Conservation (phyloP, 2,888 invertebrate species). For the Yponomeuta sedellus region DNA sequence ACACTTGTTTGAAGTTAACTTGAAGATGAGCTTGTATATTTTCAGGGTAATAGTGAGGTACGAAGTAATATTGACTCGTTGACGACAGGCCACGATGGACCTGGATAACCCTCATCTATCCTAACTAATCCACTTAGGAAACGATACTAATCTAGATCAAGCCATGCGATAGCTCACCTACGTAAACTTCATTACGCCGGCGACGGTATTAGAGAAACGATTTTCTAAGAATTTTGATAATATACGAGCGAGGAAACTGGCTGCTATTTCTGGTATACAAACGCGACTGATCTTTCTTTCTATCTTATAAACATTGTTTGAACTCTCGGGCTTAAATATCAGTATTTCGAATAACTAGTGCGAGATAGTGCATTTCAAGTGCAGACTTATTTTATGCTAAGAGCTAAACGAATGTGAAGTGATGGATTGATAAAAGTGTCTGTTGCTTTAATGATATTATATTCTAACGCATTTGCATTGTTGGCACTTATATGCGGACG, state of each 20-base stretch:
- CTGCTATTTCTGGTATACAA: background rate
- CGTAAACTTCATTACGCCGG: constrained; percentile 33
- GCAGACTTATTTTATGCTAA: too few relatives aligned
- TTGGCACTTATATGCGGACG: constrained; percentile 69
- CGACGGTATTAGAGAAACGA: constrained; percentile 1
- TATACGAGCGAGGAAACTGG: background rate
- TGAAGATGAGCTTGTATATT: background rate
- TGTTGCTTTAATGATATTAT: constrained; percentile 17
- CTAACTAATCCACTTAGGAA: constrained; percentile 47
- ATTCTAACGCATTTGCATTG: constrained; percentile 49
- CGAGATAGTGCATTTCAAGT: too few relatives aligned
- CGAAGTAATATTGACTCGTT: constrained; percentile 23
- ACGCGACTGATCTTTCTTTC: background rate
- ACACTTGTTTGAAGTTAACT: background rate
- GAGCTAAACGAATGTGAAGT: background rate
- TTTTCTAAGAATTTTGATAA: background rate
- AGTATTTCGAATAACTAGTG: too few relatives aligned
- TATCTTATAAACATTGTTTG: background rate
- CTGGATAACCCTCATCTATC: constrained; percentile 46
- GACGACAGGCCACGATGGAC: constrained; percentile 37
- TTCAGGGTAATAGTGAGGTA: background rate
- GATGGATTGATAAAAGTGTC: background rate
- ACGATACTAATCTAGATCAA: constrained; percentile 30
- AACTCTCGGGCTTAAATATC: background rate
- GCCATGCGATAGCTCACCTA: constrained; percentile 30